Base-by-base conservation (phyloP, 2,888 invertebrate species). In the Scaptomyza polygonia region DNA sequence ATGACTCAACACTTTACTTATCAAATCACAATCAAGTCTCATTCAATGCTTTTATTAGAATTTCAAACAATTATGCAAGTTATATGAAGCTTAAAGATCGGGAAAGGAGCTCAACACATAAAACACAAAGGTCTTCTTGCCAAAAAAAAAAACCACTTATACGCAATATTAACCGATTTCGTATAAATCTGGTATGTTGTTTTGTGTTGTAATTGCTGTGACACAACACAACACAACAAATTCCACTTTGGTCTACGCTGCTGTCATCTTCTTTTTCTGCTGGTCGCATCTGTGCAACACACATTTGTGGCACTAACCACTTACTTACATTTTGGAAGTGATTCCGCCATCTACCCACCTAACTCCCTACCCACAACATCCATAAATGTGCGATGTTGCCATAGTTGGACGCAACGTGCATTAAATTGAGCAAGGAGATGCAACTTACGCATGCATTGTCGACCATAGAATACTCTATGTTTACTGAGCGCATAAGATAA, bases 371-470 rank as follows among this genome's bases (percentile, higher is more conserved):
- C 25, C 0, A 25, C 25, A 12, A 8, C 25, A 25, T 47, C 16
- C 36, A 40, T n/a, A 18, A 30, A 48, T 6, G 12, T 18, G 25
- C 8, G 44, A 56, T 70, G 75, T 70, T 42, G 75, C 54, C 69
- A 58, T 36, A 52, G 34, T 53, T 67, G 63, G 27, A 36, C 40
- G 54, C 44, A 36, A 34, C 65, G 58, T 71, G 81, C 78, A 72
- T 59, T 54, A 36, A 77, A 76, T 76, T 78, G 66, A 73, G 69
- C 58, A 72, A 61, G 57, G 49, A 45, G 47, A 51, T 42, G 56
- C 44, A 58, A 11, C 9, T 4, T 12, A 16, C 5, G 5, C 5
- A n/a, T 18, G 8, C 12, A 0, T 2, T 2, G 18, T 8, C 48
- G 40, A 48, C 9, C 0, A 0, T 5, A 3, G 1, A 12, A 64